Base-by-base conservation (phyloP, 2,888 invertebrate genomes). In the Drosophila tripunctata region DNA sequence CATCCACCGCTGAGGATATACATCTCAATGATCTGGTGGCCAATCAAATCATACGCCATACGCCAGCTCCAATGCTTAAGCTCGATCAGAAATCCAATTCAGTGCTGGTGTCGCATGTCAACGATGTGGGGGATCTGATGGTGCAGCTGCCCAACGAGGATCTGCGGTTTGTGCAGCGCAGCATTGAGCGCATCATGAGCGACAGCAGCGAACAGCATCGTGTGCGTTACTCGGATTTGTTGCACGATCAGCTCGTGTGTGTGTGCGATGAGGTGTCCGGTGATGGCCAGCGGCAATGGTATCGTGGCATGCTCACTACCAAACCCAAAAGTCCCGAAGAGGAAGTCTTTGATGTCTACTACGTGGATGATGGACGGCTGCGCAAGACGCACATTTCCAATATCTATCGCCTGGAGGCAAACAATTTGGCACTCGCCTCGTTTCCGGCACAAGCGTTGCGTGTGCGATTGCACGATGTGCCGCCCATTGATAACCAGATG, bases 1-100 rank as follows among this genome's bases (percentile, higher is more conserved):
- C 95, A 6, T 92, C 93, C 33, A 93, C 93, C 30, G 48, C 71
- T 31, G 93, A 93, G 35, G 95, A 95, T 89, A 90, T 95, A 52
- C 93, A 95, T 89, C 90, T 95, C 56, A 95, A 95, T 90, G 92
- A 93, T 72, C 90, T 93, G 82, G 91, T 95, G 52, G 90, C 93
- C 38, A 92, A 93, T 89, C 92, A 91, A 90, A 93, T 93, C 86
- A 92, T 89, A 7, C 85, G 89, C 57, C 86, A 86, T n/a, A 89
- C 90, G 3, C 87, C 88, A 7, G 68, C 83, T 4, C 91, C 91
- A 0, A 81, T 89, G 61, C 79, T 91, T 0, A 88, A 88, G 55
- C 76, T 87, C 4, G 86, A 75, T 1, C 85, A 87, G 5, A 79
- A 88, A 10, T 89, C 89, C 2, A 90, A 89, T 64, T 88, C 90